Evolutionary conservation across 2,888 invertebrate species (phyloP).

Genomic region (Cheiracanthium punctorium): DNA sequence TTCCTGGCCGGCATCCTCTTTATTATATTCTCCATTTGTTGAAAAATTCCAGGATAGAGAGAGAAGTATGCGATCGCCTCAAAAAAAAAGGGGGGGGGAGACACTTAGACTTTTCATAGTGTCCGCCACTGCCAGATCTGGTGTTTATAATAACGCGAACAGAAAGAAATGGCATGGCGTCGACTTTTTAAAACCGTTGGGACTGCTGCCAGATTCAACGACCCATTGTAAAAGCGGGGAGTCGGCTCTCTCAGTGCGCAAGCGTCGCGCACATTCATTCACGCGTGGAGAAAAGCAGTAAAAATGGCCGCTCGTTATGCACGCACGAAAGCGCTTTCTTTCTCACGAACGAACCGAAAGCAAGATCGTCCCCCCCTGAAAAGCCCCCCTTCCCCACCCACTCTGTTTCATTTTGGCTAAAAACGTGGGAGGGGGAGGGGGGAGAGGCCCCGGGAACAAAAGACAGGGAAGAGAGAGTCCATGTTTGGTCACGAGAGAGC

Average conservation of each 20-base stretch:
- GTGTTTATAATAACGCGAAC: constrained; percentile 26
- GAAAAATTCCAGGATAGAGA: not conserved
- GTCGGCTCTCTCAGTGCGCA: constrained; percentile 50
- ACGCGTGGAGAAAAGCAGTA: constrained; percentile 69
- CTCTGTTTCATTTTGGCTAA: not conserved
- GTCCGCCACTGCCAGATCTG: constrained; percentile 34
- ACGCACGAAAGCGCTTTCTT: constrained; percentile 66
- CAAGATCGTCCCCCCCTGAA: not conserved
- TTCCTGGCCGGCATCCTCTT: not conserved
- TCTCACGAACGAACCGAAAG: constrained; percentile 63
- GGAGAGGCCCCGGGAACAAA: too few relatives aligned
- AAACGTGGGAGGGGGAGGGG: not conserved
- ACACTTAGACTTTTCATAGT: too few relatives aligned
- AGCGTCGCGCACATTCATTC: constrained; percentile 64
- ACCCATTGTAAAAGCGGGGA: constrained; percentile 52
- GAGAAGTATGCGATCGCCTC: constrained; percentile 33
- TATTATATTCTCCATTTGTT: constrained; percentile 1
- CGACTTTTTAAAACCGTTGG: constrained; percentile 61
- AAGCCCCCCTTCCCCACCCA: too few relatives aligned
- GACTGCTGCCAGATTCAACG: constrained; percentile 60
- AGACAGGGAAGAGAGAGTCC: too few relatives aligned
- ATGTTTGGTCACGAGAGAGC: constrained; percentile 1
- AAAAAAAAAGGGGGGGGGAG: constrained; percentile 51
- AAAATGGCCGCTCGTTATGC: constrained; percentile 69
- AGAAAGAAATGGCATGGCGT: constrained; percentile 51